phyloP scores from a whole-genome alignment of 2,888 invertebrate species.

The Rhamphomyia laevipes region DNA sequence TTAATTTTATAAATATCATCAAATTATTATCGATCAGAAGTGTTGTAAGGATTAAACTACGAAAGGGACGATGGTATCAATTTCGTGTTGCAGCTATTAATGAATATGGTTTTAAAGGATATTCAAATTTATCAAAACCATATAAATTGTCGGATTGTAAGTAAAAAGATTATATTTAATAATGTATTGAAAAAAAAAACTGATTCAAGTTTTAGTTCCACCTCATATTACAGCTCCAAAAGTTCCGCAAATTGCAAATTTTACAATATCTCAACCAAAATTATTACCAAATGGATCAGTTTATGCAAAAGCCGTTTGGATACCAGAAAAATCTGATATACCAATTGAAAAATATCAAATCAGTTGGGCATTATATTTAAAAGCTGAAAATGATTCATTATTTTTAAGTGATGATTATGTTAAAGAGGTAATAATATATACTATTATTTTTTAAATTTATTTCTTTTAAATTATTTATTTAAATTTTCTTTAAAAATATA shows the following conservation, averaged over 20 bases:
- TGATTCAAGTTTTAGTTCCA: slow-evolving; percentile 11
- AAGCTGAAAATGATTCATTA: slow-evolving; percentile 38
- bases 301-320: slow-evolving; percentile 54
- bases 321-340: slow-evolving; percentile 55
- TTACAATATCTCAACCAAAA: slow-evolving; percentile 22
- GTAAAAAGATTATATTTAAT: slow-evolving; percentile 14
- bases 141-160: slow-evolving; percentile 38
- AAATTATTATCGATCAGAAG: slow-evolving; percentile 21
- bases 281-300: slow-evolving; percentile 37
- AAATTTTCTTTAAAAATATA: slow-evolving; percentile 21
- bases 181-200: not conserved
- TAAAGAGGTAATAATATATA: slow-evolving; percentile 24
- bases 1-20: not conserved
- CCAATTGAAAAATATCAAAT: slow-evolving; percentile 61
- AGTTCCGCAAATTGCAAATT: slow-evolving; percentile 29
- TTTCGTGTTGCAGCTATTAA: slow-evolving; percentile 68
- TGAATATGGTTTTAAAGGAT: slow-evolving; percentile 58
- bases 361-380: slow-evolving; percentile 59
- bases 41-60: slow-evolving; percentile 31
- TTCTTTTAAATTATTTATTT: not conserved
- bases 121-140: slow-evolving; percentile 51
- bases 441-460: not conserved
- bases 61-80: slow-evolving; percentile 64
- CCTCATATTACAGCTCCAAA: slow-evolving; percentile 27
- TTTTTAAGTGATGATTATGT: slow-evolving; percentile 28